Percentiles rank a stretch among this genome's conserved stretches.
These are phyloP conservation scores for Agelas oroides DNA, from an alignment of 37 sponge, comb jelly and placozoan species.

Conservation along the genomic window DNA sequence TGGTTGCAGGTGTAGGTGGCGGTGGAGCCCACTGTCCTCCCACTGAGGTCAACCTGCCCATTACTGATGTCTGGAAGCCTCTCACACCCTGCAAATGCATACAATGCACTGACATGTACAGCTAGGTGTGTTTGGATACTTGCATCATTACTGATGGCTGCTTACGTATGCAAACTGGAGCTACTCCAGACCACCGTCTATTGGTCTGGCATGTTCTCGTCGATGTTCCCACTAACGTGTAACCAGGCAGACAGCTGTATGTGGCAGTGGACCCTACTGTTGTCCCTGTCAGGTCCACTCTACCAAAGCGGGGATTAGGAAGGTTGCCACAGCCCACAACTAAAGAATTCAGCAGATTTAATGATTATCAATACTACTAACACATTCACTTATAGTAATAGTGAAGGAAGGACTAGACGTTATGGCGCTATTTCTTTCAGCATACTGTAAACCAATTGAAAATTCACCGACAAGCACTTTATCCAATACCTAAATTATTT, in stretches of 20 bases:
- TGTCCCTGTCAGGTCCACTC: slow-evolving; percentile 27
- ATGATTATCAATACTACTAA: neutral
- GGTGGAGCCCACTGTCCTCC: slow-evolving; percentile 15
- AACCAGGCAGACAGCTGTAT: slow-evolving; percentile 47
- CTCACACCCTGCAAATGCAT: slow-evolving; percentile 37
- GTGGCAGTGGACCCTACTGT: slow-evolving; percentile 25
- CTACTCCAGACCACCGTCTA: slow-evolving; percentile 49
- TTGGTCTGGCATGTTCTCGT: slow-evolving; percentile 32
- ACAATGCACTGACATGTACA: slow-evolving; percentile 27
- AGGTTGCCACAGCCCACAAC: slow-evolving; percentile 43
- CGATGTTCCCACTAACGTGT: neutral
- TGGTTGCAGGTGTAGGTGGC: slow-evolving; percentile 43
- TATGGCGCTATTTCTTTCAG: no score
- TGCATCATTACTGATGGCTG: no score
- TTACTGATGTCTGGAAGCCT: no score
- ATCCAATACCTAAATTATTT: no score
- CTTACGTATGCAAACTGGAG: slow-evolving; percentile 60
- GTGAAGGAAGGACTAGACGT: no score
- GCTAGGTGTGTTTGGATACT: no score
- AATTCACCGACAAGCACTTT: no score
- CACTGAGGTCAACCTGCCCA: slow-evolving; percentile 29
- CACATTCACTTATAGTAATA: no score
- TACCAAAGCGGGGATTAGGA: slow-evolving; percentile 36
- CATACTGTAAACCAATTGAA: no score
- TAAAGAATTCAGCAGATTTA: no score